A percentile compares a stretch with the other conserved stretches of the same genome.
Conservation (phyloP, 2,113 vertebrate genomes). For the Xiphophorus couchianus region DNA sequence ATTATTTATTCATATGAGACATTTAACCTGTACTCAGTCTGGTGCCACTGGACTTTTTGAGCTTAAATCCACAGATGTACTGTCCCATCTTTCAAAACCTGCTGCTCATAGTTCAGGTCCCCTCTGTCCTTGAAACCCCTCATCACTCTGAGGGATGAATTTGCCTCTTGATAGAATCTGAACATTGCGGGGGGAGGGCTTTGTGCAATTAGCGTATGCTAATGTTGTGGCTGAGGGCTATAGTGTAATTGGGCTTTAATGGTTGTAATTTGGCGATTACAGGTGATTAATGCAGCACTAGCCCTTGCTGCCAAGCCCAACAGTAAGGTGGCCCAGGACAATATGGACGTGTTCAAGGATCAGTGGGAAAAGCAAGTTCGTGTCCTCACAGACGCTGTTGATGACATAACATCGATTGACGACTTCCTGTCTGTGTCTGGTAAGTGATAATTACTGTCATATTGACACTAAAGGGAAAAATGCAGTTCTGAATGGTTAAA, state of each 20-base stretch:
- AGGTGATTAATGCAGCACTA: conserved; percentile 98
- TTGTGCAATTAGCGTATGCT: conserved; percentile 58
- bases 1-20: background rate
- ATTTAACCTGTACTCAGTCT: background rate
- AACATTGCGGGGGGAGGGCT: conserved; percentile 21
- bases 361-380: conserved; percentile 98
- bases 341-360: conserved; percentile 99
- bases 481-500: background rate
- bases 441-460: conserved; percentile 65
- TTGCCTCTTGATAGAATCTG: conserved; percentile 40
- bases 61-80: too few species aligned
- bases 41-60: background rate
- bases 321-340: conserved; percentile 98
- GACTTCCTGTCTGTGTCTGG: conserved; percentile 98
- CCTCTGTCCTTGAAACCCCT: conserved; percentile 49
- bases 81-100: conserved; percentile 22
- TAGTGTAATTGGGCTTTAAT: conserved; percentile 66
- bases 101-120: conserved; percentile 50
- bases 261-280: conserved; percentile 76
- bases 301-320: conserved; percentile 98
- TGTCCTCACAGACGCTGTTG: conserved; percentile 95
- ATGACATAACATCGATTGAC: conserved; percentile 99
- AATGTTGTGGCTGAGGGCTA: conserved; percentile 58
- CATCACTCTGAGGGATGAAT: conserved; percentile 57
- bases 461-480: background rate